Evolutionary conservation across 2,113 vertebrate genomes (phyloP).

Genomic region (Serilophus lunatus): DNA sequence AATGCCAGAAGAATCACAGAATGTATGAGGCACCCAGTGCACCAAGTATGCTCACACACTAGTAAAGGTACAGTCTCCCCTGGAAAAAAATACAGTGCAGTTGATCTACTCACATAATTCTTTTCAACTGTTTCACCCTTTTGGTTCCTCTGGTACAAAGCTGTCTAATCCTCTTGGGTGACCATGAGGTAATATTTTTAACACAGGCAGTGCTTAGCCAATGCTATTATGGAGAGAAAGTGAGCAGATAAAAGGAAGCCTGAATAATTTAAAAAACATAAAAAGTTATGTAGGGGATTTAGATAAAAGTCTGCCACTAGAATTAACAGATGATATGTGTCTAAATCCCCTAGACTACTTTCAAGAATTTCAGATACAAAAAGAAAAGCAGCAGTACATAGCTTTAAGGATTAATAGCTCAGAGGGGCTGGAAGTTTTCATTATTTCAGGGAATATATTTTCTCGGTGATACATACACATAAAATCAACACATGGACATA

Average conservation of each 20-base stretch:
- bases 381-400: not conserved
- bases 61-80: not conserved
- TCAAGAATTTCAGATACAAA: not conserved
- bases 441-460: not conserved
- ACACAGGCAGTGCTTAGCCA: not conserved
- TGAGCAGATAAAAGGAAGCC: not conserved
- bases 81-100: not conserved
- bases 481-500: not conserved
- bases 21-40: not conserved
- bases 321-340: not conserved
- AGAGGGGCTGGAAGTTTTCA: not conserved
- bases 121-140: not conserved
- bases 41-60: not conserved
- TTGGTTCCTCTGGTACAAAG: not conserved
- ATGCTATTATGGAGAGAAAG: not conserved
- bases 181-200: not conserved
- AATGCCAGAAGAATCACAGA: not conserved
- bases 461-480: not conserved
- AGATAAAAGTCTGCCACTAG: not conserved
- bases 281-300: not conserved
- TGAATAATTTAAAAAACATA: not conserved
- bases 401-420: not conserved
- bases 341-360: not conserved
- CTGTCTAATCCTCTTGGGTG: not conserved
- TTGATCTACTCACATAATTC: not conserved